phyloP scores from a whole-genome alignment of 1,140 invertebrate species.

The Conus ventricosus region DNA sequence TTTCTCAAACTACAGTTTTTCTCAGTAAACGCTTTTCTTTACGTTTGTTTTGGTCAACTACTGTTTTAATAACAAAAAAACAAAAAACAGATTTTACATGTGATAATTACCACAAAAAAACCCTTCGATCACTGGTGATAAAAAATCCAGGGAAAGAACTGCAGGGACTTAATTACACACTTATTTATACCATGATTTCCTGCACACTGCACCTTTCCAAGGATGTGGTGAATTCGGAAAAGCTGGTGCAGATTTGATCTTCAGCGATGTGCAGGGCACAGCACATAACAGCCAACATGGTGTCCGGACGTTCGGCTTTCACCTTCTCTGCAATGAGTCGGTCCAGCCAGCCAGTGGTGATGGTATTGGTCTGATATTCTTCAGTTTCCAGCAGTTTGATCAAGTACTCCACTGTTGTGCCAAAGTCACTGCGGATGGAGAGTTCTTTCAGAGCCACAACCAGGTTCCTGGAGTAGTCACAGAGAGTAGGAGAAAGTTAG shows the following conservation, averaged over 20 bases:
- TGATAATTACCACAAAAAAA: too few relatives aligned
- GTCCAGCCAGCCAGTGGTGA: slow-evolving; percentile 99
- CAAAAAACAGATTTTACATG: too few relatives aligned
- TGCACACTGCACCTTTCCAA: slow-evolving; percentile 80
- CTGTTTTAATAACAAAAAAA: too few relatives aligned
- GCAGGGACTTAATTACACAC: too few relatives aligned
- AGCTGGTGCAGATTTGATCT: slow-evolving; percentile 87
- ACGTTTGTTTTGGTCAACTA: too few relatives aligned
- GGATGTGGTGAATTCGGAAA: slow-evolving; percentile 90
- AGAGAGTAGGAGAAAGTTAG: not conserved
- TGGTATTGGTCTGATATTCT: slow-evolving; percentile 90
- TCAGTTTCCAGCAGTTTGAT: slow-evolving; percentile 96
- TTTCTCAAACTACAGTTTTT: too few relatives aligned
- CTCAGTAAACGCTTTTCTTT: too few relatives aligned
- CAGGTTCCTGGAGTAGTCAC: slow-evolving; percentile 81
- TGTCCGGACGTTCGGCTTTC: slow-evolving; percentile 95
- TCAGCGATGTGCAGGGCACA: slow-evolving; percentile 97
- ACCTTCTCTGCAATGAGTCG: slow-evolving; percentile 95
- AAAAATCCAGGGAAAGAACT: too few relatives aligned
- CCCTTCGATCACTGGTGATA: too few relatives aligned
- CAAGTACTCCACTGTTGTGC: slow-evolving; percentile 98
- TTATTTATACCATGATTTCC: too few relatives aligned
- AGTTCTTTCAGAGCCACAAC: slow-evolving; percentile 98
- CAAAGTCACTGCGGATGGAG: slow-evolving; percentile 97
- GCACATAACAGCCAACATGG: slow-evolving; percentile 94